Base-by-base conservation (phyloP, 2,113 vertebrate species). In the Atherinomorus stipes region DNA sequence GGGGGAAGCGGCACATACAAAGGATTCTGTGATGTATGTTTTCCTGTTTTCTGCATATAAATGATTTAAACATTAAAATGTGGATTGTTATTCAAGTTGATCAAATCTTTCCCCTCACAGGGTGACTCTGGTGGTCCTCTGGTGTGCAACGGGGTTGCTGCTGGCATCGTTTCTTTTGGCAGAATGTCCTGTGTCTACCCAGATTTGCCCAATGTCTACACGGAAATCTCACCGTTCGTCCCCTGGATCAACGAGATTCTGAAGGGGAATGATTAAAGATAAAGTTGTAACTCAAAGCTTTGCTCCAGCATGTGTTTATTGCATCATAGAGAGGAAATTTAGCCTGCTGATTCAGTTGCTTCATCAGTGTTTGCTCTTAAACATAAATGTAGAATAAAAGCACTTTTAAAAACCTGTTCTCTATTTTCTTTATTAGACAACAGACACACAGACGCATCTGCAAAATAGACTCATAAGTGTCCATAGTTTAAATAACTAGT, bases 91-190 rank as follows among this genome's bases (percentile, higher is more conserved):
- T n/a, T n/a, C n/a, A n/a, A n/a, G 31, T 34, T 34, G 1, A 25
- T 4, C 11, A 5, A 42, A 34, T 23, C 4, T 58, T 13, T 10
- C 25, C 50, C 53, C 52, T 81, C 42, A 0, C 89, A 96, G 96
- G 96, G 95, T 0, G 95, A 97, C 78, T 96, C 95, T 0, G 95
- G 95, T 0, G 96, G 95, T 0, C 95, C 95, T 11, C 69, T 96
- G 87, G 85, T 97, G 0, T 96, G 95, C 76, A 54, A 79, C 0
- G 67, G 86, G 0, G 37, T 80, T 1, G 90, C 93, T 2, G 91
- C 94, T 0, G 96, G 96, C 0, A 28, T 96, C 0, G 93, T 95
- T 11, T 97, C 96, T 65, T 96, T 93, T 0, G 92, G 91, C 69
- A 1, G 1, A 0, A 0, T 0, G 0, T 0, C 0, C n/a, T 91